Evolutionary conservation across 2,888 invertebrate genomes (phyloP).

Genomic region (Macroteleia sp.): DNA sequence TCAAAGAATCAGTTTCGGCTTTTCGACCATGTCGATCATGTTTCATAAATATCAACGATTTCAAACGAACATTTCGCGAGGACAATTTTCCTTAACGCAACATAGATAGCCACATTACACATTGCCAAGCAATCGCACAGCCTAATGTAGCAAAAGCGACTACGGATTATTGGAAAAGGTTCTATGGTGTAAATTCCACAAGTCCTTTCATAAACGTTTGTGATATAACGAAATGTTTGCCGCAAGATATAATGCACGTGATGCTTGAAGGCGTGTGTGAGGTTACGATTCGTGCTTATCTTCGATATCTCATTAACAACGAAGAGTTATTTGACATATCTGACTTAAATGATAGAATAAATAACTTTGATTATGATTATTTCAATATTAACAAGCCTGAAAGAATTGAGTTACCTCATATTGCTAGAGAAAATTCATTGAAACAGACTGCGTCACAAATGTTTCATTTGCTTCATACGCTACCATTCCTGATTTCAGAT

Average conservation of each 20-base stretch:
- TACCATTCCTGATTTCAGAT: conserved; percentile 1
- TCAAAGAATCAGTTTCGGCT: conserved; percentile 18
- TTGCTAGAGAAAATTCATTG: conserved; percentile 19
- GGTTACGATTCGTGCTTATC: background rate
- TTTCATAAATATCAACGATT: background rate
- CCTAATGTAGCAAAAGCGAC: background rate
- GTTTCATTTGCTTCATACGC: background rate
- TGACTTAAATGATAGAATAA: conserved; percentile 7
- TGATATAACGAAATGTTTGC: conserved; percentile 1
- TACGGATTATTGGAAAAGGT: background rate
- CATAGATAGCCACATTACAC: background rate
- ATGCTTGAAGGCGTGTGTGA: background rate
- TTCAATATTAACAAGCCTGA: conserved; percentile 48
- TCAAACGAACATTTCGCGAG: background rate
- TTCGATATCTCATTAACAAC: background rate
- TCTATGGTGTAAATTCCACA: background rate
- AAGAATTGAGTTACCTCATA: background rate
- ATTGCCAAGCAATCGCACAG: background rate
- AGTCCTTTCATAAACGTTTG: background rate
- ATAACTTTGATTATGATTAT: conserved; percentile 44
- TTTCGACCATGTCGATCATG: background rate
- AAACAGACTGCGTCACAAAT: conserved; percentile 48
- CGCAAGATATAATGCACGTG: conserved; percentile 19
- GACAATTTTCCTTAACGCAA: background rate
- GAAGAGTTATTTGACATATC: background rate